Evolutionary conservation across 2,888 invertebrate species (phyloP), one percentile per base, ranked within the genome.

Genomic region (Eupithecia subumbrata): DNA sequence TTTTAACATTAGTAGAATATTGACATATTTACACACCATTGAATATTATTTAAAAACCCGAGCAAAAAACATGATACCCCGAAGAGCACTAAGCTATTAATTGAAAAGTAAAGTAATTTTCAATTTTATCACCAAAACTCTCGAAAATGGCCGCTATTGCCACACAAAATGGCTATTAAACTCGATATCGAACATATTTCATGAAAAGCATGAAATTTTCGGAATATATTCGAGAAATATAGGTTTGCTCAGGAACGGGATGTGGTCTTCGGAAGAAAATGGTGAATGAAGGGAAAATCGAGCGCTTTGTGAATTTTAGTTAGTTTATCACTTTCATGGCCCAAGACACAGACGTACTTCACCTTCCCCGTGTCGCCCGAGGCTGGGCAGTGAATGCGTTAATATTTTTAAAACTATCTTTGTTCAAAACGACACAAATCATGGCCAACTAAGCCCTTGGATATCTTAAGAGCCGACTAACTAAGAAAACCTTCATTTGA

Each of bases 111-210:
- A 69, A 71, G 64, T 73, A 43, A 71, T 73, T 75, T 75, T 76
- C 73, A 76, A 73, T 73, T 71, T 75, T 76, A 74, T 76, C 73
- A 71, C 52, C 71, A 73, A 76, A 76, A 69, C 69, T 71, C 66
- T 18, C 69, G n/a, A 64, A 73, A 73, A 76, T 68, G 69, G 76
- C 76, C 52, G 37, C 63, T 69, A 48, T 68, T 71, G 73, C 30
- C 56, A 60, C 73, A 67, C 73, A 63, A 73, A 73, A 73, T 71
- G 71, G 71, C 76, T 68, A 73, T 76, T 73, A 63, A 75, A 66
- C 70, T 68, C 67, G 69, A 73, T 76, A 73, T 73, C 37, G 60
- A n/a, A 5, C 34, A 71, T 71, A 76, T 68, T 73, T 73, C 73
- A 73, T 66, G 63, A 30, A 52, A 72, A 56, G 43, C 45, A 69